Evolutionary conservation across 2,113 vertebrate species (phyloP), one percentile per base, ranked within the genome.

Genomic region (Tinamus guttatus): DNA sequence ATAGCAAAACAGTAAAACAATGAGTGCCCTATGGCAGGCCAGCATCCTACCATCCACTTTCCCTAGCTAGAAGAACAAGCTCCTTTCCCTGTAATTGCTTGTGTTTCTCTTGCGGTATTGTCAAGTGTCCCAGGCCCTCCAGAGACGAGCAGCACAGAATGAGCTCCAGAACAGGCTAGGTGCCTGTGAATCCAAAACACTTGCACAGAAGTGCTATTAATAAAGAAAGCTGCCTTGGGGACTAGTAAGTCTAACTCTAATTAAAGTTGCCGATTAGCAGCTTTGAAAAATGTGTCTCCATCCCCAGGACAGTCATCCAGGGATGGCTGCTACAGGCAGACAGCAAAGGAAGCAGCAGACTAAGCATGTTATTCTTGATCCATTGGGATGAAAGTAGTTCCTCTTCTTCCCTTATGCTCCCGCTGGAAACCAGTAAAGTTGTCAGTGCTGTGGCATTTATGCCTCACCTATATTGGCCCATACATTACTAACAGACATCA

Each of bases 1-100:
- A 74, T 30, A 94, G 78, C 65, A 85, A 95, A 95, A 78, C 28
- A 54, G 73, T 80, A 67, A 83, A 82, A 93, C 49, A 51, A 68
- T n/a, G 18, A 30, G 4, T 45, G 25, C 76, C 20, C 30, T 88
- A 75, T 93, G 68, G 71, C 45, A 91, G 9, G 58, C 64, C 69
- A 30, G 13, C 38, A 32, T 14, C 16, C 51, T 80, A 10, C 7
- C 36, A 24, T 67, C 32, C 11, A 5, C 24, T 74, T 76, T 52
- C 7, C 30, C 58, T 17, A 9, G 2, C 63, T 94, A 32, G 54
- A 77, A 86, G 74, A 93, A 77, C 69, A 56, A 60, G 47, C 67
- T 93, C 83, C 25, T 71, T 90, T 40, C 60, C 36, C 49, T 74
- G 11, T 49, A 79, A 65, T 12, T 82, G 49, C 49, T 43, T 62